A percentile compares a stretch with the other conserved stretches of the same genome.
phyloP scores from a whole-genome alignment of 2,797 vertebrate species.

The Loriculus beryllinus region DNA sequence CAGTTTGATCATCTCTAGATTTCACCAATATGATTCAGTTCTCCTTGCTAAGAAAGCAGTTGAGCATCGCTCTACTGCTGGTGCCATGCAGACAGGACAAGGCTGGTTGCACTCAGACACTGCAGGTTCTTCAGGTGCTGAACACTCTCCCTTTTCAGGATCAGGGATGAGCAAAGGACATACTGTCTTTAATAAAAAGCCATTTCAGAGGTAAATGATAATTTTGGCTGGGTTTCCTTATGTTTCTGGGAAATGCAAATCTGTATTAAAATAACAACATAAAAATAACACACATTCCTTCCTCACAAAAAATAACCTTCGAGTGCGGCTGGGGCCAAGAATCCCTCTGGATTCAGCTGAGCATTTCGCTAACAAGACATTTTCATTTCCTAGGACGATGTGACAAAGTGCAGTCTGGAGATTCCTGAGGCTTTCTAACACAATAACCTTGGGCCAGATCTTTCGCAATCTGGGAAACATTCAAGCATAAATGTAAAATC shows the following conservation, averaged over 20 bases:
- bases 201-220: background rate
- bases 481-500: background rate
- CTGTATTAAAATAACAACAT: background rate
- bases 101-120: fast-evolving
- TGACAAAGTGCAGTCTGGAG: background rate
- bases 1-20: fast-evolving
- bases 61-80: background rate
- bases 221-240: background rate
- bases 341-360: background rate
- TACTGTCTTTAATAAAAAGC: background rate
- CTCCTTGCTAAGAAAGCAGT: background rate
- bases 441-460: background rate
- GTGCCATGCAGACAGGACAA: fast-evolving
- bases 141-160: background rate
- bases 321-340: background rate
- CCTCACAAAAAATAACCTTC: background rate
- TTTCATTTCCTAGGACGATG: background rate
- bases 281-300: background rate
- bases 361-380: background rate
- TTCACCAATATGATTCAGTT: background rate
- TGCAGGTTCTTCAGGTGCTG: background rate
- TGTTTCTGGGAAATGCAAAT: background rate
- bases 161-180: background rate
- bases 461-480: background rate
- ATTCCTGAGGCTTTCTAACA: background rate